Conservation (phyloP, 2,113 vertebrate species). For the Symphodus melops region DNA sequence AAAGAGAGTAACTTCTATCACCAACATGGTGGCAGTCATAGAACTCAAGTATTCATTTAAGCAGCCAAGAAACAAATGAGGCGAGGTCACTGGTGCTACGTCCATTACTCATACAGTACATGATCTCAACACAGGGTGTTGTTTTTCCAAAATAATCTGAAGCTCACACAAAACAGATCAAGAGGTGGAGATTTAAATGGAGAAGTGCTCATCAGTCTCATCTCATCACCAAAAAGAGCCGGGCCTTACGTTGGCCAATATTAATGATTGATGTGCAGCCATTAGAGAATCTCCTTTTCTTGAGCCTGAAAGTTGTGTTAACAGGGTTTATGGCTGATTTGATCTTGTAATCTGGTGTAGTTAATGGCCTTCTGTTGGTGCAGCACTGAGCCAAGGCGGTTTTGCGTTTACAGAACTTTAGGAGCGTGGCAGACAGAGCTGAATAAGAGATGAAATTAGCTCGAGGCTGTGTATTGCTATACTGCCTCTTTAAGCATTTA, state of each 20-base stretch:
- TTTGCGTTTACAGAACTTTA: conserved; percentile 22
- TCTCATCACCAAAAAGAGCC: not conserved
- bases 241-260: conserved; percentile 1
- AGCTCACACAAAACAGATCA: conserved; percentile 3
- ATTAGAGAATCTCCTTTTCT: conserved; percentile 13
- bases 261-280: conserved; percentile 23
- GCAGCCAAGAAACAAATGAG: no score
- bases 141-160: not conserved
- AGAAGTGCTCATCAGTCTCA: conserved; percentile 2
- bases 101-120: no score
- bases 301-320: conserved; percentile 41
- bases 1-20: no score
- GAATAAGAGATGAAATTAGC: conserved; percentile 61
- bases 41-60: no score
- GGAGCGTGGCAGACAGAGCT: conserved; percentile 36
- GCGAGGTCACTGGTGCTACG: no score
- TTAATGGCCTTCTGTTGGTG: conserved; percentile 46
- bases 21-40: no score
- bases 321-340: conserved; percentile 57
- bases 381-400: conserved; percentile 34
- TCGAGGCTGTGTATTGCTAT: conserved; percentile 29
- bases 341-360: conserved; percentile 61
- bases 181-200: not conserved
- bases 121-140: not conserved
- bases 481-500: conserved; percentile 60